Conservation (phyloP, 1,140 invertebrate species). For the Solenopsis invicta region DNA sequence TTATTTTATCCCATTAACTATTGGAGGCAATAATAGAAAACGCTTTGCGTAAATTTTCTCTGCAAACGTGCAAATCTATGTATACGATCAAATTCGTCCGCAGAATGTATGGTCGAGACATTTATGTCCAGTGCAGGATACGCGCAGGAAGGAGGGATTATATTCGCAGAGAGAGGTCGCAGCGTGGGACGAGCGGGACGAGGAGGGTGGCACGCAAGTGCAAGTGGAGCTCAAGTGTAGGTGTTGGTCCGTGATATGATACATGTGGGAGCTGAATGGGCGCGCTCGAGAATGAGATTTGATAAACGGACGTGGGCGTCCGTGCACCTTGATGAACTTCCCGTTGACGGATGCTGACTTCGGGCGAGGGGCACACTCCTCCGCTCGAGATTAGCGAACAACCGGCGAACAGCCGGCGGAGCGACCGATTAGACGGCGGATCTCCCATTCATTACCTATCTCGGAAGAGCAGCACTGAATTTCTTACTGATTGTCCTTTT, state of each 20-base stretch:
- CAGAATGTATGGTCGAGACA: not conserved
- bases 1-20: not conserved
- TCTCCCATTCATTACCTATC: not conserved
- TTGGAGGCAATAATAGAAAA: not conserved
- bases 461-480: not conserved
- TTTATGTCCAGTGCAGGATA: not conserved
- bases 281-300: constrained; percentile 53
- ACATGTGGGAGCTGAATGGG: constrained; percentile 50
- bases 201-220: constrained; percentile 39
- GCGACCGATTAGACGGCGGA: not conserved
- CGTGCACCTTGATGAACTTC: constrained; percentile 56
- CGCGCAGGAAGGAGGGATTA: not conserved
- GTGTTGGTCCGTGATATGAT: constrained; percentile 42
- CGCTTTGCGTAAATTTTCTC: not conserved
- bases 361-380: not conserved
- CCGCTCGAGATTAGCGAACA: constrained; percentile 1
- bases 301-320: constrained; percentile 42
- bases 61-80: not conserved
- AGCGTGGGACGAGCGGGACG: not conserved
- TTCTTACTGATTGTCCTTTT: not conserved
- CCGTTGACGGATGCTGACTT: constrained; percentile 20
- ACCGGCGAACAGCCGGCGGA: not conserved
- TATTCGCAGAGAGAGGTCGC: not conserved
- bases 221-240: constrained; percentile 32
- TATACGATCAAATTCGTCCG: not conserved